Evolutionary conservation across 2,888 invertebrate genomes (phyloP).

Genomic region (Orchestes rusci): DNA sequence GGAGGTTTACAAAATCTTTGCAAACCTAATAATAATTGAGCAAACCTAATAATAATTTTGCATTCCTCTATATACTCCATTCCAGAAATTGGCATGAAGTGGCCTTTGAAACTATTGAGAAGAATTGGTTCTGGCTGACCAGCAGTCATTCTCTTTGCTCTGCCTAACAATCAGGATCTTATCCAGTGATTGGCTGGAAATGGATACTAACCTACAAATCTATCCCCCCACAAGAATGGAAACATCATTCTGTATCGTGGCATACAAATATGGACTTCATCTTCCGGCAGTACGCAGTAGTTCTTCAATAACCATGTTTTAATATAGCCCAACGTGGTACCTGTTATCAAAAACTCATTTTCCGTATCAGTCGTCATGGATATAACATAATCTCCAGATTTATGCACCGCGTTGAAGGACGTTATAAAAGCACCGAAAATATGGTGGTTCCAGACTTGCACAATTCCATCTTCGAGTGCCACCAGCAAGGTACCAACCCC

Average conservation of each 20-base stretch:
- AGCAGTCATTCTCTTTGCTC: slow-evolving; percentile 58
- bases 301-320: slow-evolving; percentile 72
- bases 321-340: slow-evolving; percentile 63
- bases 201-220: slow-evolving; percentile 14
- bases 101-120: slow-evolving; percentile 64
- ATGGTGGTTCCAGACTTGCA: slow-evolving; percentile 79
- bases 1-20: too few relatives aligned
- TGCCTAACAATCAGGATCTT: slow-evolving; percentile 56
- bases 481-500: slow-evolving; percentile 59
- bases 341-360: slow-evolving; percentile 53
- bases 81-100: slow-evolving; percentile 59
- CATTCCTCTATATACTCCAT: slow-evolving; percentile 60
- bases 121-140: slow-evolving; percentile 59
- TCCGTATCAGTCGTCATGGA: slow-evolving; percentile 62
- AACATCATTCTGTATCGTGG: slow-evolving; percentile 59
- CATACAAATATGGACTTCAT: slow-evolving; percentile 53
- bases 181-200: too few relatives aligned
- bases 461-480: slow-evolving; percentile 64
- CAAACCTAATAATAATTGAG: too few relatives aligned
- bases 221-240: slow-evolving; percentile 65
- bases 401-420: slow-evolving; percentile 63
- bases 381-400: slow-evolving; percentile 57
- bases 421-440: slow-evolving; percentile 63
- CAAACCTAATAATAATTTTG: slow-evolving; percentile 60
- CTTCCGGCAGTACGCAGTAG: slow-evolving; percentile 48